Evolutionary conservation across 2,888 invertebrate genomes (phyloP).

Genomic region (Isotomurus palustris): DNA sequence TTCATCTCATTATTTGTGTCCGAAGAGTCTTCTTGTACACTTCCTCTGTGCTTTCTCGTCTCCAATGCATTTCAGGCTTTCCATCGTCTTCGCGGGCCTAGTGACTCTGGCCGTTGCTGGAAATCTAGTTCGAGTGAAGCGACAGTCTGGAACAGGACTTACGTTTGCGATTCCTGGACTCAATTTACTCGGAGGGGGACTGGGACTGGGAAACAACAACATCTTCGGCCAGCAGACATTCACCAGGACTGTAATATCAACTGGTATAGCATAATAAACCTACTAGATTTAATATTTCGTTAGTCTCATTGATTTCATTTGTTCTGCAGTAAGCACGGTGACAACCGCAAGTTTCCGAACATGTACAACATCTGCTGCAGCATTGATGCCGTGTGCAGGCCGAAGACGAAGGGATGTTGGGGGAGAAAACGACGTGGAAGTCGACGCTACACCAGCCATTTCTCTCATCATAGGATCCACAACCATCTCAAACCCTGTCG

Average conservation of each 20-base stretch:
- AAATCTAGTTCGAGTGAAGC: background rate
- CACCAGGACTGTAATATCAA: slow-evolving; percentile 32
- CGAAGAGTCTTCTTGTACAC: slow-evolving; percentile 10
- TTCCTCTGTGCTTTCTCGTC: no score
- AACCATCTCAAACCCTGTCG: slow-evolving; percentile 20
- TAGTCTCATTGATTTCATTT: background rate
- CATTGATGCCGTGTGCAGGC: slow-evolving; percentile 29
- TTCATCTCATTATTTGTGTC: no score
- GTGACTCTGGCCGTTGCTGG: background rate
- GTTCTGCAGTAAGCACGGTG: slow-evolving; percentile 28
- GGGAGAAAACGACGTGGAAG: background rate
- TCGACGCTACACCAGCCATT: slow-evolving; percentile 20
- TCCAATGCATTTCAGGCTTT: background rate
- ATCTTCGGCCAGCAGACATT: slow-evolving; percentile 28
- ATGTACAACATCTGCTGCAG: slow-evolving; percentile 17
- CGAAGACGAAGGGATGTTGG: slow-evolving; percentile 10
- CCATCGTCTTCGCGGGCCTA: background rate
- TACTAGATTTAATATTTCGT: background rate
- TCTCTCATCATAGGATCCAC: slow-evolving; percentile 24
- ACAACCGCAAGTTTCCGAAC: slow-evolving; percentile 28
- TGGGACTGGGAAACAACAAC: slow-evolving; percentile 11
- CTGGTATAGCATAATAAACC: slow-evolving; percentile 21
- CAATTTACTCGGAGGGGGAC: slow-evolving; percentile 12
- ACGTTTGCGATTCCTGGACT: slow-evolving; percentile 36
- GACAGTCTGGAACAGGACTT: slow-evolving; percentile 13